Percentiles rank a stretch among this genome's conserved stretches.
These are phyloP conservation scores for Epicauta chinensis DNA, from an alignment of 1,140 invertebrate species.

Conservation along the genomic window DNA sequence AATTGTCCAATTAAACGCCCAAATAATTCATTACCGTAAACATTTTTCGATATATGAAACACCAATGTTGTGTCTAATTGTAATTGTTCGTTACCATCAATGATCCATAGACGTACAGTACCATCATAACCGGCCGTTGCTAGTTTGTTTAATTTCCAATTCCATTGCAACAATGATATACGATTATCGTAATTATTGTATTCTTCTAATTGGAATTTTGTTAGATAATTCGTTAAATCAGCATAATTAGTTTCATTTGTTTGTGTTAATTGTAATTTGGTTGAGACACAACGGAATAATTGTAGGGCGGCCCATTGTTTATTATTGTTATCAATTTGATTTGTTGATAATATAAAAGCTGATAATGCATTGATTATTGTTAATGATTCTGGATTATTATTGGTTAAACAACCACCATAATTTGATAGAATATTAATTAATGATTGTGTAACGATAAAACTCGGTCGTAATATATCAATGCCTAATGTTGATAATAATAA, in stretches of 20 bases:
- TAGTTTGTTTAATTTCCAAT: conserved; percentile 42
- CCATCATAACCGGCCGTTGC: conserved; percentile 59
- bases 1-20: conserved; percentile 49
- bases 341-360: conserved; percentile 55
- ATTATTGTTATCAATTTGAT: conserved; percentile 43
- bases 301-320: conserved; percentile 58
- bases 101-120: conserved; percentile 57
- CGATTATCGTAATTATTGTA: conserved; percentile 53
- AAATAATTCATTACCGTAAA: conserved; percentile 48
- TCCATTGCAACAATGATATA: conserved; percentile 43
- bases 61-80: conserved; percentile 53
- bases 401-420: conserved; percentile 38
- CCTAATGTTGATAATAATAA: conserved; percentile 42
- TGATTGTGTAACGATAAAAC: conserved; percentile 56
- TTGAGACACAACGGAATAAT: conserved; percentile 42
- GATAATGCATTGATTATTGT: conserved; percentile 58
- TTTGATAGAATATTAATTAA: conserved; percentile 52
- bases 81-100: conserved; percentile 39
- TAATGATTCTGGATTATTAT: conserved; percentile 40
- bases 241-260: conserved; percentile 40
- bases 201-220: conserved; percentile 40
- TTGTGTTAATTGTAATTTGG: conserved; percentile 36
- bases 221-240: conserved; percentile 46
- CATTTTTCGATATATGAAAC: conserved; percentile 50
- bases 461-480: conserved; percentile 25